Evolutionary conservation across 2,113 vertebrate genomes (phyloP), one percentile per base, ranked within the genome.

Genomic region (Passer domesticus): DNA sequence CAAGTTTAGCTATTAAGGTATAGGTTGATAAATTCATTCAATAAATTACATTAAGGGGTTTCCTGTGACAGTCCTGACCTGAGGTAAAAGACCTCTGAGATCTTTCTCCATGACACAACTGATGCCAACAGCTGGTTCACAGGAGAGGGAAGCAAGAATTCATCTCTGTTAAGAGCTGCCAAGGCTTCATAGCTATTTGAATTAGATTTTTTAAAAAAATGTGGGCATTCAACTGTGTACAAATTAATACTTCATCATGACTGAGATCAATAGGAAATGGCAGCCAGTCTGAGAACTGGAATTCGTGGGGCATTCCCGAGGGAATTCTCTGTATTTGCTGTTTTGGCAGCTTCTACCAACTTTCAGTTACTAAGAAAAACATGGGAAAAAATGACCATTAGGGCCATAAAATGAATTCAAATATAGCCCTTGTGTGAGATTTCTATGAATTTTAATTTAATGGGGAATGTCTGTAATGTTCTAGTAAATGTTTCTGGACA

Each of bases 201-300:
- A 95, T 88, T 85, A 88, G 49, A n/a, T 90, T 60, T 39, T 60
- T 69, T 60, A 11, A 27, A 47, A 77, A 80, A 30, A 2, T 6
- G 58, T 23, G 15, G 37, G 63, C 83, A 68, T 93, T 97, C 89
- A 92, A 52, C 91, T 90, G 63, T 72, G 76, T 81, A 95, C 96
- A 95, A 93, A 96, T 95, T 96, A 94, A 94, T 97, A 95, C 86
- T 96, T 94, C 94, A 92, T 93, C 86, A 89, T 87, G 87, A 60
- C 89, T 78, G 76, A 87, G 94, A 97, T 96, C 96, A 92, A 87
- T 96, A 94, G 58, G 80, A 92, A 96, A 95, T 56, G 86, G 89
- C 95, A 92, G 80, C 64, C 86, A 84, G 91, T 72, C 83, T 78
- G 76, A 94, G 96, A 95, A 83, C 77, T 81, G 86, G 92, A 96